Conservation (phyloP, 2,888 invertebrate genomes). For the Eudemis profundana region DNA sequence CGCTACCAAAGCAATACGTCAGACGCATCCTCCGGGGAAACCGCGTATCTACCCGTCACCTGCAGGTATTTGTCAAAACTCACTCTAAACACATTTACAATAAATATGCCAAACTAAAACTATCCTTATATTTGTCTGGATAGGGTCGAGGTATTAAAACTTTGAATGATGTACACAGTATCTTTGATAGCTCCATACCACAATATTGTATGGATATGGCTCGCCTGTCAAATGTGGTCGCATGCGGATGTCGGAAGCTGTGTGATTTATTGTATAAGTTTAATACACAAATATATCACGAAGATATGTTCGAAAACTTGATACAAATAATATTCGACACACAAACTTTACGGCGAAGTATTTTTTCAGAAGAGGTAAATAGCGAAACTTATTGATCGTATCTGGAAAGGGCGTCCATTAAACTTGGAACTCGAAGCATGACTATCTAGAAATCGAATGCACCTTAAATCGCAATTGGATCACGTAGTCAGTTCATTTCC, state of each 20-base stretch:
- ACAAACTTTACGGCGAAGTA: not conserved
- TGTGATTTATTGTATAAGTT: conserved; percentile 75
- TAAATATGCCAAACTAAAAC: conserved; percentile 49
- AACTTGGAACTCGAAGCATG: conserved; percentile 23
- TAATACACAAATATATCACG: conserved; percentile 59
- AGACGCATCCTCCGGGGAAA: conserved; percentile 77
- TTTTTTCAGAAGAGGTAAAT: not conserved
- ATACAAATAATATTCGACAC: not conserved
- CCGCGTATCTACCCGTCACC: conserved; percentile 73
- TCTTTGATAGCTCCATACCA: conserved; percentile 54
- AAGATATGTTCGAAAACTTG: not conserved
- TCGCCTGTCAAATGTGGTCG: conserved; percentile 72
- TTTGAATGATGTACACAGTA: conserved; percentile 45
- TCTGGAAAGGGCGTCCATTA: conserved; percentile 14
- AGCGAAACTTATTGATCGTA: not conserved
- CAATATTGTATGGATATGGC: conserved; percentile 76
- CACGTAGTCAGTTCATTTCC: conserved; percentile 84
- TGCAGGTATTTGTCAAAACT: conserved; percentile 84
- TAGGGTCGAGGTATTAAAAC: conserved; percentile 18
- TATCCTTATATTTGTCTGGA: conserved; percentile 48
- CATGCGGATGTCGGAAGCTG: conserved; percentile 62
- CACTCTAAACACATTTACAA: conserved; percentile 60
- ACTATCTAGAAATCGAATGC: conserved; percentile 70
- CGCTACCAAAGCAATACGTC: conserved; percentile 81
- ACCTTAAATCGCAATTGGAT: conserved; percentile 83